phyloP scores from a whole-genome alignment of 2,888 invertebrate species.

The Phorcus lineatus region DNA sequence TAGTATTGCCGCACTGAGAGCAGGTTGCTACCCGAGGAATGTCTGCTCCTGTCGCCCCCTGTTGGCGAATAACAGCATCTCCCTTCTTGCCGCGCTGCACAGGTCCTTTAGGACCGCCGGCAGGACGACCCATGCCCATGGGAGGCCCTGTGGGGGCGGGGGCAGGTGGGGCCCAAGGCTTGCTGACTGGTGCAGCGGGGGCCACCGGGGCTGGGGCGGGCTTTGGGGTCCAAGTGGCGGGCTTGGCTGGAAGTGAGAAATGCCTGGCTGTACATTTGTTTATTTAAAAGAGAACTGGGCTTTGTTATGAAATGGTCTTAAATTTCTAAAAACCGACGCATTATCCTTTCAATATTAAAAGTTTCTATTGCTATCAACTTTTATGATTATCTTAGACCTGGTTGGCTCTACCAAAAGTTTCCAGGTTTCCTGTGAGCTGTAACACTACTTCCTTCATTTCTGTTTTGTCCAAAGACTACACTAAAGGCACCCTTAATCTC shows the following conservation, averaged over 20 bases:
- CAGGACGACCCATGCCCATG: slow-evolving; percentile 20
- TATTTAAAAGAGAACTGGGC: background rate
- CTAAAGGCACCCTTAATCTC: no score
- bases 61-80: slow-evolving; percentile 62
- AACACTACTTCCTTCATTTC: no score
- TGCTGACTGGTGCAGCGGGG: slow-evolving; percentile 52
- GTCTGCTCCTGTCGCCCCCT: slow-evolving; percentile 48
- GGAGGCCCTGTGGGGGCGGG: slow-evolving; percentile 50
- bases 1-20: slow-evolving; percentile 62
- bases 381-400: no score
- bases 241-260: slow-evolving; percentile 22
- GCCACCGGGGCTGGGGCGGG: slow-evolving; percentile 30
- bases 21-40: slow-evolving; percentile 53
- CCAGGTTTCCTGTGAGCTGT: no score
- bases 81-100: slow-evolving; percentile 64
- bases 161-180: slow-evolving; percentile 48
- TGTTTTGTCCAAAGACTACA: no score
- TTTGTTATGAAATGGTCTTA: no score
- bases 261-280: background rate
- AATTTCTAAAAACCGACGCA: no score
- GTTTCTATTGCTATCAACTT: no score
- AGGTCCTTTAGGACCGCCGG: slow-evolving; percentile 37
- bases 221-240: slow-evolving; percentile 16
- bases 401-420: no score
- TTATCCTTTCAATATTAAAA: no score